These are phyloP conservation scores for Saccostrea echinata DNA, from an alignment of 1,140 invertebrate species.

Conservation along the genomic window DNA sequence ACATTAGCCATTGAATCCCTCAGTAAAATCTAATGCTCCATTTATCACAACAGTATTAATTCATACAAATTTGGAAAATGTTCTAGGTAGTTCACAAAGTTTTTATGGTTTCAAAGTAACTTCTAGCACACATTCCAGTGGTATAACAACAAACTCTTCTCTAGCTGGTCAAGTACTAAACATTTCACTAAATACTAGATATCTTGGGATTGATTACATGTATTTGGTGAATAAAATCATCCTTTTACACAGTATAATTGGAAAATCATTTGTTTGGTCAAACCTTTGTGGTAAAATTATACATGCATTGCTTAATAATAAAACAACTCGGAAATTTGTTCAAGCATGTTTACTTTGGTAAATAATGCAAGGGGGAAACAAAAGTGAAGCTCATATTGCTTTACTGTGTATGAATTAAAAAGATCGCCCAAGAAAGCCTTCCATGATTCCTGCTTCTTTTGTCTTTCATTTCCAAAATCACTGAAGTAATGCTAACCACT, in stretches of 20 bases:
- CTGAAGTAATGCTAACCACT: no score
- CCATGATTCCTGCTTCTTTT: not conserved
- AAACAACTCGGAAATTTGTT: not conserved
- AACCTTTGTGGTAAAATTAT: not conserved
- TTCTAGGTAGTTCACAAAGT: no score
- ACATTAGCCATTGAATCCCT: conserved; percentile 30
- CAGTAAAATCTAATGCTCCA: not conserved
- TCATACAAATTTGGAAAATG: not conserved
- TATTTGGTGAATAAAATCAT: no score
- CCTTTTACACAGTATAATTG: not conserved
- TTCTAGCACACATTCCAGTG: not conserved
- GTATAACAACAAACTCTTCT: no score
- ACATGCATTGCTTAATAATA: not conserved
- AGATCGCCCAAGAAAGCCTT: not conserved
- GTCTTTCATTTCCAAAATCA: not conserved
- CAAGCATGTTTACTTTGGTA: not conserved
- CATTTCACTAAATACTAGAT: no score
- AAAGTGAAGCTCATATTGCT: not conserved
- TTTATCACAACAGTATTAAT: not conserved
- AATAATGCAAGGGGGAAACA: not conserved
- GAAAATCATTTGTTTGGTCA: not conserved
- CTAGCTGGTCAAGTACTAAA: no score
- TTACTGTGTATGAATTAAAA: not conserved
- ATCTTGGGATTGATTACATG: no score
- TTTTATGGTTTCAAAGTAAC: not conserved